Percentiles rank a stretch among this genome's conserved stretches.
Evolutionary conservation across 2,113 vertebrate genomes (phyloP).

Genomic region (Crotalus tigris): DNA sequence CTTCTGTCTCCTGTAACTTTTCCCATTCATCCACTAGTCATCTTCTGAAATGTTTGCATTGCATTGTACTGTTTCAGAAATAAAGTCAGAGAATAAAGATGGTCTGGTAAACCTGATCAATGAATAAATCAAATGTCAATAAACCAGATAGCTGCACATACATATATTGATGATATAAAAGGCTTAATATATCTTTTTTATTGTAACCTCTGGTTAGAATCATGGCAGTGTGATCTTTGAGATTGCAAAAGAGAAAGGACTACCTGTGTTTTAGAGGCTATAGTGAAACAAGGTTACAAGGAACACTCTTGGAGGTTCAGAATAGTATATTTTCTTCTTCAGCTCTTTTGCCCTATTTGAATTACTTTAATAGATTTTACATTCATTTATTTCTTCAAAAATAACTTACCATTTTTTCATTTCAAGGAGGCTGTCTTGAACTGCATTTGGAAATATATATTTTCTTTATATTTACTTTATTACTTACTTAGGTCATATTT

Average conservation of each 20-base stretch:
- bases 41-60: not conserved
- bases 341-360: not conserved
- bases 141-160: not conserved
- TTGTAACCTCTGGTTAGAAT: not conserved
- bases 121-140: not conserved
- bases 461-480: not conserved
- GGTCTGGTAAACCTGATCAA: not conserved
- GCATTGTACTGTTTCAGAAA: not conserved
- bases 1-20: not conserved
- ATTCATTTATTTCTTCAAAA: not conserved
- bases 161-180: not conserved
- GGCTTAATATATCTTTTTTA: not conserved
- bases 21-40: not conserved
- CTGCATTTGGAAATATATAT: not conserved
- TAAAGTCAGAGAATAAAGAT: not conserved
- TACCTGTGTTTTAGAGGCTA: not conserved
- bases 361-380: not conserved
- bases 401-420: constrained; percentile 4
- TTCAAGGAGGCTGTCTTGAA: not conserved
- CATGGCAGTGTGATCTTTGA: not conserved
- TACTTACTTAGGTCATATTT: not conserved
- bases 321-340: not conserved
- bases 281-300: not conserved
- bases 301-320: not conserved
- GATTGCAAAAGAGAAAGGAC: not conserved